Base-by-base conservation (phyloP, 2,113 vertebrate genomes). In the Forbesichthys agassizii region DNA sequence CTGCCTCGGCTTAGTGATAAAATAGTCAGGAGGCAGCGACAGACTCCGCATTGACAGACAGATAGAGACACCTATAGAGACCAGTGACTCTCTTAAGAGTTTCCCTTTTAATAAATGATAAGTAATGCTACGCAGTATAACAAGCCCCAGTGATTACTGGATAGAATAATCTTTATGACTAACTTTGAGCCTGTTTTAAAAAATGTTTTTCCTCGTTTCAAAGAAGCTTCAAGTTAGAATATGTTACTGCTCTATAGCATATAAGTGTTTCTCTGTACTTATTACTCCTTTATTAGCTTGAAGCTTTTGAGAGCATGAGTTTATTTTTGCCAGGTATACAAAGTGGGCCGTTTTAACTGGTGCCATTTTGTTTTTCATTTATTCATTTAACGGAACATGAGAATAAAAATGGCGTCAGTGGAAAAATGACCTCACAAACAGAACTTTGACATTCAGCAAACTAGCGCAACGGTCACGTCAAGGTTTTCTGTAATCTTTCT, bases 41-140 rank as follows among this genome's bases (percentile, higher is more conserved):
- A 3, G 2, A 68, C 47, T 58, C 71, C 56, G 65, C 58, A 64
- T 71, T 75, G 71, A 73, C 70, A 67, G 75, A 62, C 69, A 57
- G 54, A 72, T 61, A 46, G 52, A 75, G 65, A 68, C n/a, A 33
- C 8, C 4, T 49, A 3, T 48, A 4, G 42, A 60, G 58, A 68
- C 47, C 5, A 47, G 48, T 66, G 46, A 68, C 42, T 60, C 20
- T 66, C 46, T 42, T n/a, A 58, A 33, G 49, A 63, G 64, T 33
- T 11, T 51, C 46, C 48, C 36, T 55, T 3, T 10, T 11, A 7
- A 56, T 53, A 14, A 53, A 18, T 56, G n/a, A 36, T 64, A 54
- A 66, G 70, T 51, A 61, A 16, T 33, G 65, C 62, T 69, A 58
- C 68, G 60, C 48, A 54, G 60, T 53, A 55, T 67, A 68, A 59